Conservation (phyloP, 2,888 invertebrate species). For the Drosophila algonquin region DNA sequence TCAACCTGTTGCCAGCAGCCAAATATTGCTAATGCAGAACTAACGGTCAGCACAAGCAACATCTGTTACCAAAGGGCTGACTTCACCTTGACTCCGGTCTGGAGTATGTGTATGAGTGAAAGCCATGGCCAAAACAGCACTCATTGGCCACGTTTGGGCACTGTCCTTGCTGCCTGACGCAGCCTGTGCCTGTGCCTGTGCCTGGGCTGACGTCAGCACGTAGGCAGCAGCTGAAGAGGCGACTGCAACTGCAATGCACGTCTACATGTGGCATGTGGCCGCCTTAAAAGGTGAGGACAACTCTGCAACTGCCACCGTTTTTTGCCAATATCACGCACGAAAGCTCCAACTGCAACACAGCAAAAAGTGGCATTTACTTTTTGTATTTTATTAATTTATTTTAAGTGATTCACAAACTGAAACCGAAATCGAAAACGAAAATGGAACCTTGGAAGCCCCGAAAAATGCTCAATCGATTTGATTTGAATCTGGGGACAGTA, state of each 20-base stretch:
- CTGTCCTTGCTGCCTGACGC: constrained; percentile 53
- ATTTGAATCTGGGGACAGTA: constrained; percentile 34
- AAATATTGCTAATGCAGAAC: constrained; percentile 8
- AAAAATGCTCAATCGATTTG: constrained; percentile 61
- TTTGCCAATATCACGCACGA: constrained; percentile 27
- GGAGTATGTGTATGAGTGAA: constrained; percentile 47
- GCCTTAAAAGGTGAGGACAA: constrained; percentile 69
- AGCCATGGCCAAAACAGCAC: constrained; percentile 30
- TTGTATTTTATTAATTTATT: constrained; percentile 72
- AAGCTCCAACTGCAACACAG: constrained; percentile 10
- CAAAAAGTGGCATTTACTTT: constrained; percentile 37
- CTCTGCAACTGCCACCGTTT: constrained; percentile 18
- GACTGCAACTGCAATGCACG: constrained; percentile 29
- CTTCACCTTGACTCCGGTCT: constrained; percentile 13
- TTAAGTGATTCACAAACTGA: constrained; percentile 70
- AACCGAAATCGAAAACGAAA: constrained; percentile 41
- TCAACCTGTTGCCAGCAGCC: not conserved
- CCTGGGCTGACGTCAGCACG: constrained; percentile 52
- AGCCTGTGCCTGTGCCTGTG: not conserved
- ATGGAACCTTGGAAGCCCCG: constrained; percentile 63
- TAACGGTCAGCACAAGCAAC: constrained; percentile 14
- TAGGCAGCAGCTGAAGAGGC: constrained; percentile 46
- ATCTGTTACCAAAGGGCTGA: constrained; percentile 17
- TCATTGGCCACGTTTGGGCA: constrained; percentile 33
- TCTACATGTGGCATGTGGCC: constrained; percentile 53